Evolutionary conservation across 1,140 invertebrate species (phyloP), one percentile per base, ranked within the genome.

Genomic region (Popillia japonica): DNA sequence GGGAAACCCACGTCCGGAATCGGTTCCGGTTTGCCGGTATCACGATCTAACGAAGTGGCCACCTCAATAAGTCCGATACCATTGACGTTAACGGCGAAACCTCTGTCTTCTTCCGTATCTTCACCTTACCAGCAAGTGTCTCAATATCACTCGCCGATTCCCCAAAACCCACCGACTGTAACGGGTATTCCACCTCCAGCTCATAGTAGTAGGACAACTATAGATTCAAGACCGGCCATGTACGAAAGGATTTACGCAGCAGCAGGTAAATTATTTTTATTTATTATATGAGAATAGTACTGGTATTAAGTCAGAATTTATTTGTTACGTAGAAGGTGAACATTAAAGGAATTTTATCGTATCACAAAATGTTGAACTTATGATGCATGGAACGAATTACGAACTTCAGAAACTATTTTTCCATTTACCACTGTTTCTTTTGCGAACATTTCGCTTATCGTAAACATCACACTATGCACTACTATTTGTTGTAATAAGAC

Each of bases 1-100:
- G 91, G 93, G 4, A 94, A 93, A 85, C 92, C 92, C 7, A 90
- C 89, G 79, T 90, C 90, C 82, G 88, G 92, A 72, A 89, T 92
- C 82, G 88, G 91, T 86, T 85, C 90, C 80, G 88, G 92, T 81
- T 89, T 92, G 79, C 89, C 91, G 78, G 87, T 92, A 77, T 89
- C 90, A 85, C 84, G 91, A 80, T 85, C 87, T 34, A 88, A 88
- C 61, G 89, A 90, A 40, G 83, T 42, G 48, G 79, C 20, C 42
- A 78, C 23, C 86, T 9, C 85, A 88, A 44, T 78, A 61, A 41
- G 76, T 23, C 76, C 80, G 3, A 81, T 83, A 44, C 80, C 79
- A 22, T 48, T 84, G 20, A 81, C 81, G 4, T 75, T 80, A 17
- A 64, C 48, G 20, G 34, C 76, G 40, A 82, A 83, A 34, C 82